Evolutionary conservation across 2,113 vertebrate genomes (phyloP).

Genomic region (Perccottus glenii): DNA sequence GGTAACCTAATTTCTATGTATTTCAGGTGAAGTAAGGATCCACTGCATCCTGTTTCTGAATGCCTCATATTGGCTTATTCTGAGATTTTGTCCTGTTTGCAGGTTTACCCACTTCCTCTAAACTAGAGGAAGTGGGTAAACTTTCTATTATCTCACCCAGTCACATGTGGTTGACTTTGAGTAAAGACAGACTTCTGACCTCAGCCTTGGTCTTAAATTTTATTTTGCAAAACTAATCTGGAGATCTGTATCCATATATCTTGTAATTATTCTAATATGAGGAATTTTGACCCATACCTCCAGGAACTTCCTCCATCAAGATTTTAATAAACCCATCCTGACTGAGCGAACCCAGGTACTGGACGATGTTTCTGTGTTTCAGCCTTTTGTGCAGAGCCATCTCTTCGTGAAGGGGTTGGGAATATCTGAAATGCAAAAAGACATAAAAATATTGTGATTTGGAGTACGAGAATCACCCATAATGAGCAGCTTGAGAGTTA

Average conservation of each 20-base stretch:
- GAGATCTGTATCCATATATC: background rate
- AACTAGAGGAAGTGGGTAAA: too few species aligned
- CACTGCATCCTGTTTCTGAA: too few species aligned
- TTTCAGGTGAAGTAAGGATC: too few species aligned
- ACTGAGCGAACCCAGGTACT: slow-evolving; percentile 90
- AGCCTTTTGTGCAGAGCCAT: slow-evolving; percentile 90
- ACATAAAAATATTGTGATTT: background rate
- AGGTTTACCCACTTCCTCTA: slow-evolving; percentile 31
- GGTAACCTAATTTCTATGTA: too few species aligned
- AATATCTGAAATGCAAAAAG: slow-evolving; percentile 77
- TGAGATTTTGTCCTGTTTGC: background rate
- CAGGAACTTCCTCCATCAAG: slow-evolving; percentile 96
- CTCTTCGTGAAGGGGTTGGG: slow-evolving; percentile 92
- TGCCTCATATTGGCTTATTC: too few species aligned
- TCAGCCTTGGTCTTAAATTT: too few species aligned
- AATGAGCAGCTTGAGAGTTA: too few species aligned
- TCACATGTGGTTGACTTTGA: background rate
- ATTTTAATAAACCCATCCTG: slow-evolving; percentile 92
- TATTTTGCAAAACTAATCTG: too few species aligned
- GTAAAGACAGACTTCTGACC: slow-evolving; percentile 5
- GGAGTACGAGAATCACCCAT: background rate
- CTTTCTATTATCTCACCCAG: slow-evolving; percentile 35
- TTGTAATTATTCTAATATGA: background rate
- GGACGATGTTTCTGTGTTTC: slow-evolving; percentile 91
- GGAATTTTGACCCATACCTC: slow-evolving; percentile 76